Evolutionary conservation across 2,113 vertebrate species (phyloP).

Genomic region (Lutjanus erythropterus): DNA sequence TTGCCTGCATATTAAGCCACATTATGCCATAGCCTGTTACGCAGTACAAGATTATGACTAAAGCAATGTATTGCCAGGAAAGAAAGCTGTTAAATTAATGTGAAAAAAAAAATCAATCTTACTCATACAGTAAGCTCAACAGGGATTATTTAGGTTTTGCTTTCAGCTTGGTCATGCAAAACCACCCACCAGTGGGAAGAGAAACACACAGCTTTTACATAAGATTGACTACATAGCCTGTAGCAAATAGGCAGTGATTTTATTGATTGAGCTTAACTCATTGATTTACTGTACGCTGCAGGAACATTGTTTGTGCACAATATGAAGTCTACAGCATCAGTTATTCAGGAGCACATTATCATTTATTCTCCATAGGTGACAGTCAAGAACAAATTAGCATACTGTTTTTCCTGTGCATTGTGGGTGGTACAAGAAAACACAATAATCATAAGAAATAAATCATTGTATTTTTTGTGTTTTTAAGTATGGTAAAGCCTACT

Average conservation of each 20-base stretch:
- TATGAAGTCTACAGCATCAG: not conserved
- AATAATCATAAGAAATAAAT: not conserved
- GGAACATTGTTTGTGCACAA: not conserved
- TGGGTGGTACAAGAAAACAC: not conserved
- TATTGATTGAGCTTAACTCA: constrained; percentile 17
- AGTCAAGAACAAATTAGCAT: not conserved
- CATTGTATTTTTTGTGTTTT: not conserved
- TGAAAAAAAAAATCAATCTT: constrained; percentile 48
- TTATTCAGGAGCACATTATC: not conserved
- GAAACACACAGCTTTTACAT: constrained; percentile 44
- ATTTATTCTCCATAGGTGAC: not conserved
- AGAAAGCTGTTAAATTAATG: constrained; percentile 52
- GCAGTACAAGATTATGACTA: constrained; percentile 28
- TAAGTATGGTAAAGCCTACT: not conserved
- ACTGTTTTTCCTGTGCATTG: not conserved
- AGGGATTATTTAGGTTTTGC: constrained; percentile 56
- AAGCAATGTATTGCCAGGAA: constrained; percentile 8
- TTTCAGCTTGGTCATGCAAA: constrained; percentile 63
- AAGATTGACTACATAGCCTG: constrained; percentile 17
- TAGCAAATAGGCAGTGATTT: not conserved
- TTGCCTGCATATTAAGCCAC: constrained; percentile 6
- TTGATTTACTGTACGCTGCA: not conserved
- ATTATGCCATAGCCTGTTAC: constrained; percentile 5
- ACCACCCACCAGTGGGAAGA: constrained; percentile 50
- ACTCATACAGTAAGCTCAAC: constrained; percentile 43